phyloP scores from a whole-genome alignment of 2,888 invertebrate species.

The Hemistola chrysoprasaria region DNA sequence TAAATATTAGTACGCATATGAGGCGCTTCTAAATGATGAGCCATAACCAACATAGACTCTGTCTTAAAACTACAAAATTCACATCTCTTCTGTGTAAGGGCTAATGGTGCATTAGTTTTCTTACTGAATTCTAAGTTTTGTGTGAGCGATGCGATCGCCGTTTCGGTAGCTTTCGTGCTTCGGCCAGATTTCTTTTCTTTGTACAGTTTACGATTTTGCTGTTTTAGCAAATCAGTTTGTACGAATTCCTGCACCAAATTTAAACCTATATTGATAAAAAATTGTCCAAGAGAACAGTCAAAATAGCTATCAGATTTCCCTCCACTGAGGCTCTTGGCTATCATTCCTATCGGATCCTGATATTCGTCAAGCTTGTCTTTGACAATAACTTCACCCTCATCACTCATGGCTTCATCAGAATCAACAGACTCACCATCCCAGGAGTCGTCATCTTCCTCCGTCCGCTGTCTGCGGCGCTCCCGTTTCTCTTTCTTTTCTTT shows the following conservation, averaged over 20 bases:
- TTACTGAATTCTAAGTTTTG: slow-evolving; percentile 94
- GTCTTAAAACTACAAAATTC: slow-evolving; percentile 96
- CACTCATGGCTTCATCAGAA: slow-evolving; percentile 73
- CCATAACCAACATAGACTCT: slow-evolving; percentile 93
- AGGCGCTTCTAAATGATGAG: slow-evolving; percentile 95
- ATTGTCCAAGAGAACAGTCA: slow-evolving; percentile 94
- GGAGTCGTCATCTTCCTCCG: slow-evolving; percentile 82
- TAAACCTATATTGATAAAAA: slow-evolving; percentile 95
- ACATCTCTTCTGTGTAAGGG: slow-evolving; percentile 91
- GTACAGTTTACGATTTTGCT: slow-evolving; percentile 93
- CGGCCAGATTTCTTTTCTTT: slow-evolving; percentile 85
- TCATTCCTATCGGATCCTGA: slow-evolving; percentile 68
- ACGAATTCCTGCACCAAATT: slow-evolving; percentile 97
- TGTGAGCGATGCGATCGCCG: slow-evolving; percentile 92
- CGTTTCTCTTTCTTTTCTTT: slow-evolving; percentile 62
- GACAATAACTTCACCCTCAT: slow-evolving; percentile 76
- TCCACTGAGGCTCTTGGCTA: slow-evolving; percentile 67
- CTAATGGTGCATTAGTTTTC: slow-evolving; percentile 93
- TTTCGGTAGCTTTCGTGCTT: slow-evolving; percentile 87
- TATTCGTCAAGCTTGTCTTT: slow-evolving; percentile 82
- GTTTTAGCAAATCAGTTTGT: slow-evolving; percentile 93
- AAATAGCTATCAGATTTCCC: slow-evolving; percentile 88
- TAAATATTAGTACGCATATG: slow-evolving; percentile 95
- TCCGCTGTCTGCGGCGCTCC: slow-evolving; percentile 52
- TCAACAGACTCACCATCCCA: slow-evolving; percentile 83